phyloP scores from a whole-genome alignment of 2,113 vertebrate genomes.

The Promerops cafer region DNA sequence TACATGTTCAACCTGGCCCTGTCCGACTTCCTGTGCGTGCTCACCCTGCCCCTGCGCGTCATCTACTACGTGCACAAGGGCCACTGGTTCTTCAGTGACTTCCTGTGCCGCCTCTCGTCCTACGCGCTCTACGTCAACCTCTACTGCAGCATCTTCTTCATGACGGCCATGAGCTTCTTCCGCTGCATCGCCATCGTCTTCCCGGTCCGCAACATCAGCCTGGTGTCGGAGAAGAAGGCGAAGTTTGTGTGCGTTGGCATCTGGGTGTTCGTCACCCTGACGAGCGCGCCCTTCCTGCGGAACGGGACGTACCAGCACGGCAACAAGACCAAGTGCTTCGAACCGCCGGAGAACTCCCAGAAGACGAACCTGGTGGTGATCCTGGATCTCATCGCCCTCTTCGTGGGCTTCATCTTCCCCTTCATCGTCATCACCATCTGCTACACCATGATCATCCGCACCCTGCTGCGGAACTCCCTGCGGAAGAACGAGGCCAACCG shows the following conservation, averaged over 20 bases:
- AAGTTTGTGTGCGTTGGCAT: conserved; percentile 74
- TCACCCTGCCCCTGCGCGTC: conserved; percentile 87
- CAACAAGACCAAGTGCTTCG: conserved; percentile 92
- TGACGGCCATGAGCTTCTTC: conserved; percentile 94
- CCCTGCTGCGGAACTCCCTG: conserved; percentile 77
- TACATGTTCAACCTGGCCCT: conserved; percentile 93
- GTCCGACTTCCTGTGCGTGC: conserved; percentile 88
- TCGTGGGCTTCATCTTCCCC: conserved; percentile 84
- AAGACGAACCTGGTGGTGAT: conserved; percentile 58
- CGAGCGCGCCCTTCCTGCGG: conserved; percentile 81
- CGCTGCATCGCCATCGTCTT: conserved; percentile 94
- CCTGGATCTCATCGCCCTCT: conserved; percentile 84
- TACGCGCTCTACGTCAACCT: conserved; percentile 92
- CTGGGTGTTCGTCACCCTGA: conserved; percentile 87
- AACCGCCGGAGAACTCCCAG: conserved; percentile 69
- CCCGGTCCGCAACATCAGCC: conserved; percentile 82
- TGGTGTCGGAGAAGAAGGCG: conserved; percentile 79
- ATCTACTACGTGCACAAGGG: conserved; percentile 86
- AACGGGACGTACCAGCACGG: conserved; percentile 62
- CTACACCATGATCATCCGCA: conserved; percentile 84
- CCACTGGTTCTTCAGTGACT: conserved; percentile 83
- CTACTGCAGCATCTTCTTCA: conserved; percentile 95
- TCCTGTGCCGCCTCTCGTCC: conserved; percentile 87
- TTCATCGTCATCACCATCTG: conserved; percentile 86
- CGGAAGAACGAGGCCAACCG: conserved; percentile 72